Percentiles rank a stretch among this genome's conserved stretches.
Evolutionary conservation across 2,113 vertebrate genomes (phyloP).

Genomic region (Toxotes chatareus): DNA sequence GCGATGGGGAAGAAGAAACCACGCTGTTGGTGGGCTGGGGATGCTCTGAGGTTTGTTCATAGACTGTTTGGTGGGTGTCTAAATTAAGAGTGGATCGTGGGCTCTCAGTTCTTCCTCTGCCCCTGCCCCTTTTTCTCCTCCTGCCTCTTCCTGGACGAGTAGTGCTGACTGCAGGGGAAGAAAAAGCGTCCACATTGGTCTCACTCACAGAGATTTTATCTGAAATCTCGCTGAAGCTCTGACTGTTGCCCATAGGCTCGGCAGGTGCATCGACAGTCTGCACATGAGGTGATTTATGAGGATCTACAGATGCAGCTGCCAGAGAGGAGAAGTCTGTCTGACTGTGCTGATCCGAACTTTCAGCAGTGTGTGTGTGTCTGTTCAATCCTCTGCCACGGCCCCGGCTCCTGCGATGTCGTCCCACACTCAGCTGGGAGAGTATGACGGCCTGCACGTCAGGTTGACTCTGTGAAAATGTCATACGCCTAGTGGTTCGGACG

Average conservation of each 20-base stretch:
- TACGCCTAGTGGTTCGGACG: constrained; percentile 76
- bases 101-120: constrained; percentile 33
- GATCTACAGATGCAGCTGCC: not conserved
- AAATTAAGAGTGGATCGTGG: not conserved
- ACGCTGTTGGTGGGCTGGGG: not conserved
- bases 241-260: not conserved
- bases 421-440: constrained; percentile 56
- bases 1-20: not conserved
- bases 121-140: constrained; percentile 40
- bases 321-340: constrained; percentile 9
- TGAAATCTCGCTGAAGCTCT: constrained; percentile 31
- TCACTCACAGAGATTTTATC: not conserved
- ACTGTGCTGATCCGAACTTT: not conserved
- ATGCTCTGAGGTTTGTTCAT: not conserved
- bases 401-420: constrained; percentile 46
- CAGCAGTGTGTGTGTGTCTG: not conserved
- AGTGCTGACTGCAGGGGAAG: not conserved
- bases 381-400: constrained; percentile 31
- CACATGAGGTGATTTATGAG: not conserved
- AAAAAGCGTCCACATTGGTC: not conserved
- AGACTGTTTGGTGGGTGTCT: not conserved
- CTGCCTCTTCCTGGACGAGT: constrained; percentile 42
- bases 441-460: constrained; percentile 70
- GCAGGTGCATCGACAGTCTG: not conserved
- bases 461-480: constrained; percentile 70